Conservation (phyloP, 2,888 invertebrate species). For the Chaetoderma sp. region DNA sequence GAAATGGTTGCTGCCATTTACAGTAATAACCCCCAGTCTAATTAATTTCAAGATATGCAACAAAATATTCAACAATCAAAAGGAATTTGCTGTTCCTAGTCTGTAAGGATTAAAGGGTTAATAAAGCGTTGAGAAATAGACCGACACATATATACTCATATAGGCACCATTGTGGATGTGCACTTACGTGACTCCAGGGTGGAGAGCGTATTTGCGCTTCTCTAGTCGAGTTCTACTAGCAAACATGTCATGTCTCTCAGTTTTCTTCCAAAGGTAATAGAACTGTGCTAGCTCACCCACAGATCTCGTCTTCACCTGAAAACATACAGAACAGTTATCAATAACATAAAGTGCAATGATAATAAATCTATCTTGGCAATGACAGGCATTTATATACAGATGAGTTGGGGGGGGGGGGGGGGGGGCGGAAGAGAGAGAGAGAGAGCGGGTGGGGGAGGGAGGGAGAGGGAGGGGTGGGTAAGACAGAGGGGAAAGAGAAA, state of each 20-base stretch:
- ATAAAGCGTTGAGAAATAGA: too few species aligned
- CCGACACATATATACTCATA: too few species aligned
- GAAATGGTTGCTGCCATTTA: too few species aligned
- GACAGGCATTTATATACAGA: neutral
- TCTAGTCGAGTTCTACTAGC: slow-evolving; percentile 88
- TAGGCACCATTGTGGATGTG: too few species aligned
- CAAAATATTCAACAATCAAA: too few species aligned
- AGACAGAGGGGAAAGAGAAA: neutral
- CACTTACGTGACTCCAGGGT: slow-evolving; percentile 87
- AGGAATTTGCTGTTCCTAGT: too few species aligned
- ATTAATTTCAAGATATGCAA: too few species aligned
- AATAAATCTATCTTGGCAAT: neutral
- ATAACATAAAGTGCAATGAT: too few species aligned
- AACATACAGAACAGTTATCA: slow-evolving; percentile 41
- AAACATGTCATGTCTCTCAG: slow-evolving; percentile 91
- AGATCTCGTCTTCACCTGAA: slow-evolving; percentile 86
- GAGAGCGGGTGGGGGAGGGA: slow-evolving; percentile 37
- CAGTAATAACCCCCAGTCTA: too few species aligned
- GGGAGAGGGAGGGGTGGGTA: neutral
- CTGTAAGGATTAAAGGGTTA: too few species aligned
- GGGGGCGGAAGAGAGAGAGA: neutral
- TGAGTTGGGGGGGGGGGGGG: too few species aligned
- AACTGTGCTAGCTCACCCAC: slow-evolving; percentile 98
- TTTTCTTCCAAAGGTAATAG: slow-evolving; percentile 94
- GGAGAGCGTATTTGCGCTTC: slow-evolving; percentile 91